Evolutionary conservation across 2,888 invertebrate genomes (phyloP), one percentile per base, ranked within the genome.

Genomic region (Mythimna pallens): DNA sequence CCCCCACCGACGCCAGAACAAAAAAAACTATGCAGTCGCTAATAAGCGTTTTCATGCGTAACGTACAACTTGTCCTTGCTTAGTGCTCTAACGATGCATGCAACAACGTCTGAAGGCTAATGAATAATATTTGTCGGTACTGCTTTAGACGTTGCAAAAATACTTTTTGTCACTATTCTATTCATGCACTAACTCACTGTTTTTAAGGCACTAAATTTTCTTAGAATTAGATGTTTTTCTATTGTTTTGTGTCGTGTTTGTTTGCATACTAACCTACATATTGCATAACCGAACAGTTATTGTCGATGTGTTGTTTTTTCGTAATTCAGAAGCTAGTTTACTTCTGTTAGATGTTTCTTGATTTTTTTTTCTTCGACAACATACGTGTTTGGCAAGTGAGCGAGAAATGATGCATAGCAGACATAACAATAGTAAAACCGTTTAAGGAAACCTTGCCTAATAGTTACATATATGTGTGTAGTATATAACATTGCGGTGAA

Each of bases 1-100:
- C 96, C 95, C 93, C 93, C 91, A 88, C 89, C 89, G 88, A 80
- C 84, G 79, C 69, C 74, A 84, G 91, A 91, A 94, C 92, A 93
- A 88, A 87, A 87, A 30, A 89, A 90, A 77, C 86, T 58, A 82
- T 93, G 91, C 90, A 94, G 93, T 86, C 82, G 84, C 80, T 79
- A 73, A 85, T 79, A 81, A 79, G 61, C 70, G 74, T 78, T 82
- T 82, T 73, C 79, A 85, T 81, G 77, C 76, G 82, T 81, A 81
- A 85, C 78, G 65, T 76, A 80, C 73, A 81, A 77, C 72, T 76
- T 85, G 83, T 81, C 87, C 86, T 86, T 82, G 83, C 84, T 73
- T 82, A 83, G 78, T 81, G 67, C 68, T 81, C 72, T 78, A 86
- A 86, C 81, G 82, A 87, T 85, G 84, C 82, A 85, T 82, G 81